Evolutionary conservation across 2,888 invertebrate genomes (phyloP), one percentile per base, ranked within the genome.

Genomic region (Herminia tarsipennalis): DNA sequence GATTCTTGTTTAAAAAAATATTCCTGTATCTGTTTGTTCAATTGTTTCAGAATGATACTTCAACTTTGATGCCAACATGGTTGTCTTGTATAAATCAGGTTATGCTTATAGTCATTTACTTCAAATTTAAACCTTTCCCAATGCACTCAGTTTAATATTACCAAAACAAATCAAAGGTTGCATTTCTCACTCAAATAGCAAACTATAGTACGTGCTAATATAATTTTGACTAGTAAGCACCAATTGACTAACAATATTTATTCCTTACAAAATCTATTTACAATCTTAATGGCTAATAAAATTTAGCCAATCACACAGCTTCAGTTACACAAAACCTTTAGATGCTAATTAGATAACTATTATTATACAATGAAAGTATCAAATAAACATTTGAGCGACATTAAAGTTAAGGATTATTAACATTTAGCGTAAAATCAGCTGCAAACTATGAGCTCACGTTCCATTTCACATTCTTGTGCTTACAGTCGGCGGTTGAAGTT

Each of bases 221-320:
- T 86, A 90, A 90, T 90, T 91, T 90, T 91, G 90, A 91, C 90
- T 91, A 91, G 90, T 86, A 91, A 91, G 90, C 90, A 91, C 90
- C 90, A 89, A 90, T 89, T 85, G 77, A 86, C 88, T 88, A 88
- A 86, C 73, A 77, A 71, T 68, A 66, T 70, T 68, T 68, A 77
- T 66, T 56, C 54, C 73, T 78, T 80, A 83, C 63, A 73, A 71
- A 69, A 70, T 60, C 49, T 81, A 81, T 81, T 66, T 81, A 83
- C 81, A 82, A 51, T 58, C 52, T 59, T 56, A 63, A 56, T 73
- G 83, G 82, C 86, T 87, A 86, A 86, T 78, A 86, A 81, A 85
- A 86, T 84, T 83, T 85, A 88, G 84, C 88, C 85, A 79, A 78
- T 73, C 65, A 74, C 70, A 73, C 59, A 65, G 60, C 66, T 66